Conservation (phyloP, 1,140 invertebrate species). For the Ditylenchus dipsaci region DNA sequence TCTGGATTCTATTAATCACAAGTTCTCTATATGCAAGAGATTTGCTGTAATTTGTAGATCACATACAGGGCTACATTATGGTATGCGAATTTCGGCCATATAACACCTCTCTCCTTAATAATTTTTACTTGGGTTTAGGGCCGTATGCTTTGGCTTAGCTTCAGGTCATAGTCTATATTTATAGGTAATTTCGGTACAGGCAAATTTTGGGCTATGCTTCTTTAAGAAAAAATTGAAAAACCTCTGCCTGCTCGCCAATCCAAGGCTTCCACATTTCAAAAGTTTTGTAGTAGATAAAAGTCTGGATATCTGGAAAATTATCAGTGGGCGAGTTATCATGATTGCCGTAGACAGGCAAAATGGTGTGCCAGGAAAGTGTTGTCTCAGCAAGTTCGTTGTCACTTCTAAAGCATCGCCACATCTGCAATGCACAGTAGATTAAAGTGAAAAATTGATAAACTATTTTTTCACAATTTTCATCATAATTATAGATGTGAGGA, state of each 20-base stretch:
- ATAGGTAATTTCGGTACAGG: too few species aligned
- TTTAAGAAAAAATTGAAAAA: constrained; percentile 12
- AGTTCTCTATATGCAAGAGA: too few species aligned
- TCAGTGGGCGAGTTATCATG: constrained; percentile 51
- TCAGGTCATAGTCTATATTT: too few species aligned
- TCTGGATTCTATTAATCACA: too few species aligned
- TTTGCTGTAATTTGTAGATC: too few species aligned
- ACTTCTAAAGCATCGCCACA: constrained; percentile 36
- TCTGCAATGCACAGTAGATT: constrained; percentile 31
- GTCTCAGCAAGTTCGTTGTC: constrained; percentile 22
- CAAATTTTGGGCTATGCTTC: too few species aligned
- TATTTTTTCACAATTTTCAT: constrained; percentile 27
- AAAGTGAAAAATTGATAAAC: neutral
- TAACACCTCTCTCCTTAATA: too few species aligned
- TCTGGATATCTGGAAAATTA: constrained; percentile 37
- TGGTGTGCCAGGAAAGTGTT: constrained; percentile 29
- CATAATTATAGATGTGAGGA: constrained; percentile 43
- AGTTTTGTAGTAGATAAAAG: constrained; percentile 34
- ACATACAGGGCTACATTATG: too few species aligned
- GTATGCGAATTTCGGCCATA: too few species aligned
- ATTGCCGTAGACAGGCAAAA: constrained; percentile 53
- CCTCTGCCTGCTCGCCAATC: constrained; percentile 37
- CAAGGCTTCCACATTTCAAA: constrained; percentile 46
- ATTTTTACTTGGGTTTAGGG: too few species aligned
- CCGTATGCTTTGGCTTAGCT: too few species aligned